Evolutionary conservation across 2,797 vertebrate genomes (phyloP), one percentile per base, ranked within the genome.

Genomic region (Anguilla pacifica): DNA sequence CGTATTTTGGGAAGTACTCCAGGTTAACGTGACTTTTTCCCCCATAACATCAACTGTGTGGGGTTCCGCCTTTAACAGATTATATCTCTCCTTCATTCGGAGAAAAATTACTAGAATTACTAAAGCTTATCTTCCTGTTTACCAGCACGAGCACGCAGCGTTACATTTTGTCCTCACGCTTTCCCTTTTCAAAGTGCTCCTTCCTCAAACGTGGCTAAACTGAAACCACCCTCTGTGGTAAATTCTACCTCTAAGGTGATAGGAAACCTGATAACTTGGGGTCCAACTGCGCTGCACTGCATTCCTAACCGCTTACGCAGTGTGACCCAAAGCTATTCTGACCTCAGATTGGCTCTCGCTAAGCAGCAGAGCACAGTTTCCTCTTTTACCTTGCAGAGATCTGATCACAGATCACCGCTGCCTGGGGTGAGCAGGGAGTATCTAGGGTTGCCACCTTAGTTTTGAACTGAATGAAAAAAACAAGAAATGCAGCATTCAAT

Each of bases 341-440:
- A 81, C 22, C 77, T 81, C 43, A n/a, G 77, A 51, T 49, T 0
- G 43, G 77, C 9, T 46, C 6, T 49, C 39, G 0, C 43, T 2
- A 11, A 25, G 43, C 9, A 43, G 25, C 15, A 9, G 39, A 81
- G 15, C 31, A 81, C 39, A 43, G 77, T 25, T 25, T 22, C 77
- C 43, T n/a, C 77, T 49, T 46, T 81, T 49, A 49, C 77, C 9
- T 49, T 49, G 77, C 19, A 49, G 77, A 77, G 39, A 22, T n/a
- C 15, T 25, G 77, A 81, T 13, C 77, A 81, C 77, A 49, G 43
- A 49, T 49, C 39, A 49, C 19, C 9, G 10, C 17, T 39, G 35
- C 67, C 13, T 67, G 70, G 70, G 70, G 70, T 25, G 70, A n/a
- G 61, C 67, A 72, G 35, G 74, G 74, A 77, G 74, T 77, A 35